A percentile compares a stretch with the other conserved stretches of the same genome.
Evolutionary conservation across 2,113 vertebrate species (phyloP).

Genomic region (Hassar affinis): DNA sequence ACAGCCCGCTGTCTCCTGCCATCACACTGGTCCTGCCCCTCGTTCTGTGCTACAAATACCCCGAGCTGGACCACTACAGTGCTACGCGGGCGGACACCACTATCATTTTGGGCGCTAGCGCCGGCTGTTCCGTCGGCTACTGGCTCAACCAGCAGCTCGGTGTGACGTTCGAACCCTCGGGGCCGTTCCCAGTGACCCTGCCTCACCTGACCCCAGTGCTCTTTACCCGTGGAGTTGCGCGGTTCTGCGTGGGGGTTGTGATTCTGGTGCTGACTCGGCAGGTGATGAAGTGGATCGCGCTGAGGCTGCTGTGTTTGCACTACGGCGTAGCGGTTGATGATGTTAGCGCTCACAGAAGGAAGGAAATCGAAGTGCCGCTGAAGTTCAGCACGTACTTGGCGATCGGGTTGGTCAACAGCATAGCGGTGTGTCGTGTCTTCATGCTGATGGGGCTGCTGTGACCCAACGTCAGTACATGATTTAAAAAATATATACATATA

Average conservation of each 20-base stretch:
- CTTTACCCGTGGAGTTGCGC: constrained; percentile 51
- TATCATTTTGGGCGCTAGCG: constrained; percentile 79
- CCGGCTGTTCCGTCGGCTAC: constrained; percentile 82
- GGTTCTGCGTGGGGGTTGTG: constrained; percentile 73
- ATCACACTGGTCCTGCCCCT: constrained; percentile 74
- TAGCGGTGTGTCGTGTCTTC: constrained; percentile 80
- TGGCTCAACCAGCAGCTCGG: constrained; percentile 80
- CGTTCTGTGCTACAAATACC: constrained; percentile 86
- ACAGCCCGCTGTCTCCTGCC: constrained; percentile 76
- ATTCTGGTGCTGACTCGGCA: constrained; percentile 76
- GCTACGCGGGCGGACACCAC: constrained; percentile 91
- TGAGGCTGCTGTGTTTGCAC: constrained; percentile 71
- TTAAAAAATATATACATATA: too few species aligned
- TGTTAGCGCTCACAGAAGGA: constrained; percentile 70
- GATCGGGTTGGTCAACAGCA: constrained; percentile 79
- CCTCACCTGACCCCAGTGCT: constrained; percentile 49
- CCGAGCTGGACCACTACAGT: constrained; percentile 84
- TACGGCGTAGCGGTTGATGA: constrained; percentile 72
- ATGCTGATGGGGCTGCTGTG: constrained; percentile 76
- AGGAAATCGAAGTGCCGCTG: constrained; percentile 89
- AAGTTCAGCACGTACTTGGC: constrained; percentile 86
- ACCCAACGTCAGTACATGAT: constrained; percentile 42
- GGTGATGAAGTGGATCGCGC: constrained; percentile 68
- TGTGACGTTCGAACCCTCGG: constrained; percentile 64
- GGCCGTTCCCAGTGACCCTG: constrained; percentile 67